Evolutionary conservation across 2,113 vertebrate genomes (phyloP), one percentile per base, ranked within the genome.

Genomic region (Benitochromis conjunctus): DNA sequence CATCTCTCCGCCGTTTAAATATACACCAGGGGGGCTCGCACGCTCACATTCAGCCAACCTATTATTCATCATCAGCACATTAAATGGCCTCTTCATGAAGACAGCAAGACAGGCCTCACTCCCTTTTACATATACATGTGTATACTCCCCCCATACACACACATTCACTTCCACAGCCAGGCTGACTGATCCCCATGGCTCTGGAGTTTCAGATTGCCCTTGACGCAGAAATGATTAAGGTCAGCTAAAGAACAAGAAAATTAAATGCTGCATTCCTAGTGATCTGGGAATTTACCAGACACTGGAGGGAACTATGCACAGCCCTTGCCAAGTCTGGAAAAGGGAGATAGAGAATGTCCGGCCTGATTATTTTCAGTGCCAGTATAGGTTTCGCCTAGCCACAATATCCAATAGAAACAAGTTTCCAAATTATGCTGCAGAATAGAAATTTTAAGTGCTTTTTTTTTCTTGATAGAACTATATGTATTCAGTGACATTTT

Each of bases 11-110:
- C 78, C 36, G 24, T 86, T 94, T 91, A 89, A 93, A 93, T 89
- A 87, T 90, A 91, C 93, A 91, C 91, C 85, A 55, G 56, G 71
- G 92, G 91, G 87, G 92, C 79, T 81, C 26, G 3, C 48, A 16
- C 54, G 18, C 86, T 86, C 86, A 46, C 84, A 85, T 54, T 56
- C 81, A 79, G 66, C 78, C 79, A 66, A 53, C 41, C 88, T 86
- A 88, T 86, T 89, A 88, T 85, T 90, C 90, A 90, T 84, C 90
- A 90, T 95, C 91, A 91, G 84, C 51, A 3, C 90, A 91, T 90
- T 89, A 77, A 91, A 86, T 60, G 66, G 81, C 21, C 78, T 84
- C 89, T 71, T 83, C 80, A 80, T 54, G 81, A 86, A 86, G 91
- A 90, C 83, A 91, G 81, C 12, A 84, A 83, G 89, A 91, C 86